phyloP scores from a whole-genome alignment of 1,140 invertebrate genomes.

The Hirudo medicinalis region DNA sequence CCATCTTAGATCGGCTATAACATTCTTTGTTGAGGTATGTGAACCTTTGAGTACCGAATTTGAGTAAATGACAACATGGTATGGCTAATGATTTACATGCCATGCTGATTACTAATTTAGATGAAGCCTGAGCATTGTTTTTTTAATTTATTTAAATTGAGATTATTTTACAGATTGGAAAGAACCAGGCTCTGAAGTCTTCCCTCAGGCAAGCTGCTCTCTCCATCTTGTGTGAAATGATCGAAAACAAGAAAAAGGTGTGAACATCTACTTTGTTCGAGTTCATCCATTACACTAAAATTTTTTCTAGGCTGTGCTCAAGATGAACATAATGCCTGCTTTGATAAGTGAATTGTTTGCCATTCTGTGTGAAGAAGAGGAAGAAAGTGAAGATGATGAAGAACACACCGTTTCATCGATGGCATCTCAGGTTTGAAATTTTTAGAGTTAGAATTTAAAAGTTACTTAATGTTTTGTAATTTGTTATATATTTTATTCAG shows the following conservation, averaged over 20 bases:
- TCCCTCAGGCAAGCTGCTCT: constrained; percentile 52
- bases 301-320: constrained; percentile 48
- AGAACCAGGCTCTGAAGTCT: constrained; percentile 45
- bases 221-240: constrained; percentile 51
- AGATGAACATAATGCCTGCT: constrained; percentile 57
- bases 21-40: constrained; percentile 52
- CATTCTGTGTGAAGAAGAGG: constrained; percentile 50
- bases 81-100: neutral
- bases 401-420: constrained; percentile 50
- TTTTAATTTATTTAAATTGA: neutral
- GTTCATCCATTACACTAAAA: neutral
- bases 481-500: constrained; percentile 26
- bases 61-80: no score
- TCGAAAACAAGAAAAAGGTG: constrained; percentile 56
- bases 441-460: neutral
- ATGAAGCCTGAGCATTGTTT: neutral
- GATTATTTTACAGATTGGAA: constrained; percentile 38
- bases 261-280: constrained; percentile 12
- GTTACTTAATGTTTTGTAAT: neutral
- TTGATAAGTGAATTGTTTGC: constrained; percentile 56
- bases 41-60: no score
- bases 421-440: constrained; percentile 48
- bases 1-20: constrained; percentile 52
- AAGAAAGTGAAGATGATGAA: constrained; percentile 52
- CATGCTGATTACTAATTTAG: neutral